Evolutionary conservation across 2,888 invertebrate genomes (phyloP).

Genomic region (Caenorhabditis zanzibari): DNA sequence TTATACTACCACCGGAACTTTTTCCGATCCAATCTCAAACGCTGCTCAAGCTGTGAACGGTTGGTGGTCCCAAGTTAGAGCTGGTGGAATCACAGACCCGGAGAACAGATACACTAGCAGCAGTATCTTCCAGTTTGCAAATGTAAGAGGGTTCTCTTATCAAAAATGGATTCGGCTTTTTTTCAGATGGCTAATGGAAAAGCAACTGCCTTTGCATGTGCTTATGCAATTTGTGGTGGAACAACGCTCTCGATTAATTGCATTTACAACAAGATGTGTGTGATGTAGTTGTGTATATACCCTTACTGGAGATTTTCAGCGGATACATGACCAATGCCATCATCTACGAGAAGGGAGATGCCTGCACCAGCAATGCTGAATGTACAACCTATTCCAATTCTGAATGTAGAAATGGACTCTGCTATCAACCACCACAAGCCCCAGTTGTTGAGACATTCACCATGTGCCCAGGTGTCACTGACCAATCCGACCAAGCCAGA

Average conservation of each 20-base stretch:
- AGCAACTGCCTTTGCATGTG: slow-evolving; percentile 54
- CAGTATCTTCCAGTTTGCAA: slow-evolving; percentile 15
- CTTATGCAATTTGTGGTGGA: slow-evolving; percentile 46
- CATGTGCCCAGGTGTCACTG: slow-evolving; percentile 58
- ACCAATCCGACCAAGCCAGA: slow-evolving; percentile 53
- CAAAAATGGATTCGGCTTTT: background rate
- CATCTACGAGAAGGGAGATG: slow-evolving; percentile 67
- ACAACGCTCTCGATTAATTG: slow-evolving; percentile 38
- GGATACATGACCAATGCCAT: slow-evolving; percentile 62
- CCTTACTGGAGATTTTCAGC: slow-evolving; percentile 41
- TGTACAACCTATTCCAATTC: slow-evolving; percentile 60
- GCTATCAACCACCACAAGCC: slow-evolving; percentile 46
- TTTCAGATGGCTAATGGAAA: slow-evolving; percentile 63
- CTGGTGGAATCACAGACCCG: slow-evolving; percentile 49
- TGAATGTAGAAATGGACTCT: slow-evolving; percentile 64
- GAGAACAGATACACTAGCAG: slow-evolving; percentile 56
- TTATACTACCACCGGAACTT: slow-evolving; percentile 26
- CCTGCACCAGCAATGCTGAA: slow-evolving; percentile 61
- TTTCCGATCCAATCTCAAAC: slow-evolving; percentile 33
- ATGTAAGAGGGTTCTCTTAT: slow-evolving; percentile 6
- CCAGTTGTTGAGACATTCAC: slow-evolving; percentile 54
- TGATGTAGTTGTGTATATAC: too few relatives aligned
- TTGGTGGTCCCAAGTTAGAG: slow-evolving; percentile 51
- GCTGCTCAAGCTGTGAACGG: slow-evolving; percentile 38
- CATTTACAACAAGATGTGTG: slow-evolving; percentile 57